Conservation (phyloP, 2,113 vertebrate species). For the Eulacestoma nigropectus region DNA sequence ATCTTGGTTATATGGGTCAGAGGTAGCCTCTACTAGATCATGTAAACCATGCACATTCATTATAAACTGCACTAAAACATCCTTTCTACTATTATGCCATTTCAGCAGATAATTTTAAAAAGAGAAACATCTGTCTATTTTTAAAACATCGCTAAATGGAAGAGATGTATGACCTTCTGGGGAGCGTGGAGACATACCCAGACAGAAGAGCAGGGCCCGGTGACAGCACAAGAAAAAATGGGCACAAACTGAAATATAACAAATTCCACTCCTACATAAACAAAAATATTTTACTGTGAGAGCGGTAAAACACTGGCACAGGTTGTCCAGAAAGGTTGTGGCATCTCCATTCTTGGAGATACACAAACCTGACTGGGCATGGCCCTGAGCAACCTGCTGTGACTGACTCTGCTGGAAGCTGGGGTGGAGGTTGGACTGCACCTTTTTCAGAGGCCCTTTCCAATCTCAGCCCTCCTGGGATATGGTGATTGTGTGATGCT, state of each 20-base stretch:
- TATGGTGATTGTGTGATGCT: rapidly evolving
- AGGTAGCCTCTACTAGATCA: neutral
- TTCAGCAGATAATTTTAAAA: neutral
- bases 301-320: neutral
- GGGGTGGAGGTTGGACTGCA: neutral
- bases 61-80: neutral
- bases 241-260: neutral
- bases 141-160: neutral
- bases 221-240: neutral
- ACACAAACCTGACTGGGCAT: neutral
- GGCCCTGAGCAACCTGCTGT: neutral
- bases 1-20: neutral
- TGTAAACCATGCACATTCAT: neutral
- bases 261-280: neutral
- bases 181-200: rapidly evolving
- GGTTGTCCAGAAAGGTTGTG: neutral
- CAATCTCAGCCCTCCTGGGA: neutral
- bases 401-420: neutral
- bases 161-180: neutral
- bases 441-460: neutral
- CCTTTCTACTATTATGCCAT: neutral
- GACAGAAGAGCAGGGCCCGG: neutral
- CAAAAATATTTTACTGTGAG: neutral
- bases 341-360: neutral
- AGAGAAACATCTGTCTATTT: neutral